Conservation (phyloP, 2,797 vertebrate genomes). For the Girardinus metallicus region DNA sequence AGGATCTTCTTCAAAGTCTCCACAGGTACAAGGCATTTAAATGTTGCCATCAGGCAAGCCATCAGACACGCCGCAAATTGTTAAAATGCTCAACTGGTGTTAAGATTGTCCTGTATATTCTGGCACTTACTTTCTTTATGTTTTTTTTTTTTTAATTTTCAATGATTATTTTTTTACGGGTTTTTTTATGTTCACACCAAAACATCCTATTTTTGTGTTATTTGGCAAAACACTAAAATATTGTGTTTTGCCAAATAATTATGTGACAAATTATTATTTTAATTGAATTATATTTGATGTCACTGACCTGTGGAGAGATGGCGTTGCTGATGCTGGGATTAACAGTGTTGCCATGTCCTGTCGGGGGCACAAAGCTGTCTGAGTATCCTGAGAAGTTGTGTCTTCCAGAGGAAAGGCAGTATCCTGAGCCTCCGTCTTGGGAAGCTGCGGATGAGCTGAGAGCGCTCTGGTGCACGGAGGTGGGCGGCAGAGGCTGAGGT, state of each 20-base stretch:
- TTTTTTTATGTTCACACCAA: background rate
- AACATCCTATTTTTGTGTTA: too few species aligned
- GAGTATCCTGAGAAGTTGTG: conserved; percentile 98
- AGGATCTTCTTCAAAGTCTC: background rate
- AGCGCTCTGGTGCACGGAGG: conserved; percentile 92
- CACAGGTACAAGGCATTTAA: background rate
- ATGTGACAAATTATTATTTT: background rate
- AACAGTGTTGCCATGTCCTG: conserved; percentile 90
- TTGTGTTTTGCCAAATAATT: background rate
- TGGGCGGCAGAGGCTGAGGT: conserved; percentile 97
- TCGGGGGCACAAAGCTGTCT: conserved; percentile 91
- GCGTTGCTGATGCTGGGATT: conserved; percentile 94
- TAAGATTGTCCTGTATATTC: background rate
- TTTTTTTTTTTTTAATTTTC: background rate
- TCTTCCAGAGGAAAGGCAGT: conserved; percentile 92
- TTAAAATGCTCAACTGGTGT: background rate
- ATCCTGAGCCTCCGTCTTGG: conserved; percentile 89
- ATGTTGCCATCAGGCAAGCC: background rate
- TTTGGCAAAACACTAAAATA: too few species aligned
- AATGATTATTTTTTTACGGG: background rate
- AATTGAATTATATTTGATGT: background rate
- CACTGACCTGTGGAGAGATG: conserved; percentile 96
- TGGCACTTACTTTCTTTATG: background rate
- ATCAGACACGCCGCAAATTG: background rate
- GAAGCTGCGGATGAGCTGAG: conserved; percentile 84